A percentile compares a stretch with the other conserved stretches of the same genome.
Conservation (phyloP, 2,797 vertebrate genomes). For the Hypotaenidia okinawae region DNA sequence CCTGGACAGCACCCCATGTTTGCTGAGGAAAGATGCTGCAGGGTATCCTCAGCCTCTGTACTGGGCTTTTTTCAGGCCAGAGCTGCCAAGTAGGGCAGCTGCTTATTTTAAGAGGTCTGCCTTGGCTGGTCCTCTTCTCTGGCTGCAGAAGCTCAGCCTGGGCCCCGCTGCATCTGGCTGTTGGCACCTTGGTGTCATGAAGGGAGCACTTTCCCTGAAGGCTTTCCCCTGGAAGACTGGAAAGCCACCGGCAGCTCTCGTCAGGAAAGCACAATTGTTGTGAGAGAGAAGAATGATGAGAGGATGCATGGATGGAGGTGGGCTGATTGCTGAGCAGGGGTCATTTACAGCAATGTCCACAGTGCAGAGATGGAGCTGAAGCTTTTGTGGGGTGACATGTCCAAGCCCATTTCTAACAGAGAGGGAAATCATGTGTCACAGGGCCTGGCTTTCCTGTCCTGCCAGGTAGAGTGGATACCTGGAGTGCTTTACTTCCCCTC, state of each 20-base stretch:
- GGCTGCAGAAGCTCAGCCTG: not conserved
- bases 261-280: not conserved
- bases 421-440: not conserved
- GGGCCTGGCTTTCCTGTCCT: not conserved
- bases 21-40: not conserved
- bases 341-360: not conserved
- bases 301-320: not conserved
- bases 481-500: not conserved
- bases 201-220: not conserved
- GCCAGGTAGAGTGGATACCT: not conserved
- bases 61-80: not conserved
- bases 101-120: not conserved
- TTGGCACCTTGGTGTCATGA: not conserved
- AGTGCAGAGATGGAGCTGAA: not conserved
- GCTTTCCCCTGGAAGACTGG: not conserved
- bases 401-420: not conserved
- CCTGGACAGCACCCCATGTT: accelerated
- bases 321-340: not conserved
- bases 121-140: not conserved
- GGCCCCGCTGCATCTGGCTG: not conserved
- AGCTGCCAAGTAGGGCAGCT: not conserved
- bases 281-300: not conserved
- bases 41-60: not conserved
- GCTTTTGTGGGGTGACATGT: not conserved
- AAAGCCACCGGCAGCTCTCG: not conserved